Base-by-base conservation (phyloP, 2,113 vertebrate genomes). In the Corythornis cristatus region DNA sequence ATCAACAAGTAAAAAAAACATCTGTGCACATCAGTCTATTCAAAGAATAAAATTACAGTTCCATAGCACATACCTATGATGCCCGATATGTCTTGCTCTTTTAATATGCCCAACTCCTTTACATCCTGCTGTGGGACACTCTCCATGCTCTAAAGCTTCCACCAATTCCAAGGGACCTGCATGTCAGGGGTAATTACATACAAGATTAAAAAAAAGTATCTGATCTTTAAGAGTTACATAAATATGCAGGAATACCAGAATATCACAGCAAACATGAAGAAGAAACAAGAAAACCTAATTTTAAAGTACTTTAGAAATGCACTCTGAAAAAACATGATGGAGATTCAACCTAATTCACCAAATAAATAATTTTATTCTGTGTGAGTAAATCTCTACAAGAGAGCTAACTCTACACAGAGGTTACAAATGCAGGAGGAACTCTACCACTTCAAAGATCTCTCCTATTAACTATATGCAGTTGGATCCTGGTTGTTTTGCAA, bases 91-190 rank as follows among this genome's bases (percentile, higher is more conserved):
- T 83, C 98, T 98, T 6, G 98, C 98, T 94, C 97, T 98, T 97
- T 99, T 99, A 88, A 98, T 98, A 77, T 98, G 98, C 50, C 98
- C 98, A 79, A 98, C 64, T 48, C 98, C 98, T 93, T 97, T 98
- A 95, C 98, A 99, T 66, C 98, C 98, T 42, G 97, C 97, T 42
- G 97, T 98, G 60, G 98, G 97, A 94, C 98, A 98, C 15, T 98
- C 98, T 48, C 98, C 96, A 43, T 98, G 97, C 88, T 98, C 98
- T 68, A 98, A 97, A 61, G 97, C 95, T 94, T 98, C 98, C 94
- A 98, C 98, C 93, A 98, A 67, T 66, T 99, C 98, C 95, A 98
- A 93, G 11, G 98, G 96, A 95, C 96, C 98, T 99, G 93, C 28
- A 70, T 31, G 11, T 48, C 85, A 91, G 66, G 48, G 45, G 61